These are phyloP conservation scores for Eurytoma adleriae DNA, from an alignment of 2,888 invertebrate species.

Conservation along the genomic window DNA sequence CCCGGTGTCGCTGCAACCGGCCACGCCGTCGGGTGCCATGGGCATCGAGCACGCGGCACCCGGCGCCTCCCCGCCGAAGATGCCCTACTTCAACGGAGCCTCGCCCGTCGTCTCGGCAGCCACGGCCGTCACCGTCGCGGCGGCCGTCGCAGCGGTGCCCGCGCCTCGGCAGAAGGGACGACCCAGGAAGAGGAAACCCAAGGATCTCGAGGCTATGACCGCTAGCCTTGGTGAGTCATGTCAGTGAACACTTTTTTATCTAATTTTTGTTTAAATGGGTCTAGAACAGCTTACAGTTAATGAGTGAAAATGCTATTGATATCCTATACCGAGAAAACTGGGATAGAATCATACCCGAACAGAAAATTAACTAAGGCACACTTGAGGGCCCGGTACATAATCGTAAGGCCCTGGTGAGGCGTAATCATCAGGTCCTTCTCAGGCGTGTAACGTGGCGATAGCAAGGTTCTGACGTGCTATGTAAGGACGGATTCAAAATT, in stretches of 20 bases:
- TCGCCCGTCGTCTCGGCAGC: conserved; percentile 73
- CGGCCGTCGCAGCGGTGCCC: conserved; percentile 78
- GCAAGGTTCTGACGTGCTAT: too few relatives aligned
- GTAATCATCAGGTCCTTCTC: too few relatives aligned
- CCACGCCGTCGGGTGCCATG: conserved; percentile 76
- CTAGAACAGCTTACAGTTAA: too few relatives aligned
- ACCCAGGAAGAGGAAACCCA: conserved; percentile 94
- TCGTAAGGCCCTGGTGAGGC: too few relatives aligned
- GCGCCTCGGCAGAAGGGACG: conserved; percentile 93
- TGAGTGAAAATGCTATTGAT: too few relatives aligned
- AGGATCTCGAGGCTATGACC: conserved; percentile 91
- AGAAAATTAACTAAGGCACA: too few relatives aligned
- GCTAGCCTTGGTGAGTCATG: conserved; percentile 87
- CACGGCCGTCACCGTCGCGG: conserved; percentile 76
- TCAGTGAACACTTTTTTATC: conserved; percentile 44
- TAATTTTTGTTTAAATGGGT: neutral
- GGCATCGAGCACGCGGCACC: conserved; percentile 70
- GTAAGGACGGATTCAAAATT: too few relatives aligned
- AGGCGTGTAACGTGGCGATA: too few relatives aligned
- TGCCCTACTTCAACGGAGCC: conserved; percentile 80
- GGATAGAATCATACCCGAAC: too few relatives aligned
- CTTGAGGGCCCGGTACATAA: too few relatives aligned
- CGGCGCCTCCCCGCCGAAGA: conserved; percentile 76
- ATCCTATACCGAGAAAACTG: too few relatives aligned
- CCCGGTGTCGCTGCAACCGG: conserved; percentile 78